Conservation (phyloP, 23 tunicate species). For the Phallusia fumigata region DNA sequence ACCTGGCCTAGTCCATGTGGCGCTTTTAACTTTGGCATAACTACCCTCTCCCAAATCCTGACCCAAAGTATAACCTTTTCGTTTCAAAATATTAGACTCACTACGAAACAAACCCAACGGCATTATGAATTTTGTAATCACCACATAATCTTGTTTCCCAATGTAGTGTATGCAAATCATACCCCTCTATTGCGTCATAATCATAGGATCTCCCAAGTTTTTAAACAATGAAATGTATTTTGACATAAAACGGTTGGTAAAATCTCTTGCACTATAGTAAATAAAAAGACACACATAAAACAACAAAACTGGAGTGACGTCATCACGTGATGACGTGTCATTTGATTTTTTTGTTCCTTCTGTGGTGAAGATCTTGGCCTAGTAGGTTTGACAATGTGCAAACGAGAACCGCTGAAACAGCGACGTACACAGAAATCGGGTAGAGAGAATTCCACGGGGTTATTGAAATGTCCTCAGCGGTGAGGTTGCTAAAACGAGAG, state of each 20-base stretch:
- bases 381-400: neutral
- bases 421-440: neutral
- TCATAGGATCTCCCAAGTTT: neutral
- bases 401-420: neutral
- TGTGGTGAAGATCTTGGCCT: neutral
- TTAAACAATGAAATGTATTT: too few relatives aligned
- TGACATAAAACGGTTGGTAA: too few relatives aligned
- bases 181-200: neutral
- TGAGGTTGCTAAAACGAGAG: neutral
- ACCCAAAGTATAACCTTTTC: conserved; percentile 63
- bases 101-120: conserved; percentile 38
- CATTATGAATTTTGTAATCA: neutral
- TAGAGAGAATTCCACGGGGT: neutral
- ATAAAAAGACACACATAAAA: too few relatives aligned
- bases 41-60: conserved; percentile 74
- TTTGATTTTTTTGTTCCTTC: neutral
- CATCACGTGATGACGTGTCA: neutral
- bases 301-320: neutral
- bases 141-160: neutral
- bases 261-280: too few relatives aligned
- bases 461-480: neutral
- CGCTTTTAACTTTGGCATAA: conserved; percentile 79
- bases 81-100: conserved; percentile 49
- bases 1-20: conserved; percentile 59
- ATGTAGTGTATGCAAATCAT: too few relatives aligned